Conservation (phyloP, 2,113 vertebrate species). For the Nesoenas mayeri region DNA sequence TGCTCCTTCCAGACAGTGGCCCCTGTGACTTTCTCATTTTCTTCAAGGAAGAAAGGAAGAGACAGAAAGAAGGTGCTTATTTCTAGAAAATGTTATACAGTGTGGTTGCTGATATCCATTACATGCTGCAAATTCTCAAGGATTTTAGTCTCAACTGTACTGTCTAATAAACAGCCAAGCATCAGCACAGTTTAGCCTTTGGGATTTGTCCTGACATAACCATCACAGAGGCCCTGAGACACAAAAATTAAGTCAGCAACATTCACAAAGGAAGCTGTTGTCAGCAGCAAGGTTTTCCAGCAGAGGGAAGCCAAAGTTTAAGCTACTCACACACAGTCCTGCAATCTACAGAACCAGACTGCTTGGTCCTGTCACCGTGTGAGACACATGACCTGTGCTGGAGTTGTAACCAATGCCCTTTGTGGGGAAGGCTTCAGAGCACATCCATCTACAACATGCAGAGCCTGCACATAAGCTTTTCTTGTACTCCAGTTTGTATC, state of each 20-base stretch:
- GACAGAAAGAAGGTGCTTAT: neutral
- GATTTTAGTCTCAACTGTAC: neutral
- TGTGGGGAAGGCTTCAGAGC: fast-evolving
- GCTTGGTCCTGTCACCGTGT: neutral
- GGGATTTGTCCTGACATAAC: slow-evolving; percentile 15
- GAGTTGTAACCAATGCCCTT: neutral
- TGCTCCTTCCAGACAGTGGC: fast-evolving
- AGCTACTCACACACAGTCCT: neutral
- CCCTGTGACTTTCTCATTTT: neutral
- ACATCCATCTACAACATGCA: neutral
- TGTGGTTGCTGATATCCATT: neutral
- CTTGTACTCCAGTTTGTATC: neutral
- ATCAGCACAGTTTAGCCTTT: neutral
- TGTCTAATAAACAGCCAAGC: neutral
- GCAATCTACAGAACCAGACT: neutral
- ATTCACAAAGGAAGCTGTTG: slow-evolving; percentile 25
- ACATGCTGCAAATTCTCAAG: neutral
- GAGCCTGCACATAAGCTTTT: fast-evolving
- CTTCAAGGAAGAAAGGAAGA: neutral
- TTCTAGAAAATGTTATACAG: neutral
- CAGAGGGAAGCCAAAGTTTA: neutral
- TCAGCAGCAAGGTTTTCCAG: slow-evolving; percentile 38
- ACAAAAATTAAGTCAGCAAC: slow-evolving; percentile 34
- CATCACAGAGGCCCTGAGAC: neutral
- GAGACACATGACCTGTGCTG: fast-evolving